Evolutionary conservation across 2,113 vertebrate genomes (phyloP), one percentile per base, ranked within the genome.

Genomic region (Empidonax traillii): DNA sequence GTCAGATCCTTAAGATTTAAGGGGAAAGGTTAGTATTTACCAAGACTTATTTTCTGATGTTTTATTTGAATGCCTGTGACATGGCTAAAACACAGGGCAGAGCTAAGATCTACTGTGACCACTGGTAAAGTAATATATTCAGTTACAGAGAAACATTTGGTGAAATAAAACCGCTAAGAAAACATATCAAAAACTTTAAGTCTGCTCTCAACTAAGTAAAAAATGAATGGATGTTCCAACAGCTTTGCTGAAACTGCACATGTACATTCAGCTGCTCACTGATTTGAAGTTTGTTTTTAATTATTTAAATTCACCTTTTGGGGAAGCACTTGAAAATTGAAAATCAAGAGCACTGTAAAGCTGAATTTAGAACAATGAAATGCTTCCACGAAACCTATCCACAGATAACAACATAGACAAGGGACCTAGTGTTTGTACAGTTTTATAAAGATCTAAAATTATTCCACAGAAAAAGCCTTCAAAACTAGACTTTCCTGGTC

Each of bases 261-360:
- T 0, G 4, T 7, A 82, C 17, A 19, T 62, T 59, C 68, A 65
- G 39, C 61, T 71, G 55, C 61, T 87, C 41, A 35, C 6, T 59
- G n/a, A 24, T 52, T 87, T 67, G 43, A 77, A 39, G 15, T 71
- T 95, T 95, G 58, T 5, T 89, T 84, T 89, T 33, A 75, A 90
- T 92, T 87, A 89, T 69, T 93, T 85, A 31, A 12, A 65, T 75
- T 87, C 43, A 94, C 37, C 72, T 96, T 94, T 88, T 72, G 92
- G 75, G 73, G 86, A 82, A 94, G 66, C 5, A 13, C 52, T 65
- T 63, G 73, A 47, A 88, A 93, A 81, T 1, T 63, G 52, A 80
- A 66, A 81, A 87, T 43, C 53, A 59, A 52, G 44, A 65, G 10
- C 49, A 27, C 1, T 14, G 8, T 67, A 62, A 90, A 12, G 35